Evolutionary conservation across 2,888 invertebrate species (phyloP).

Genomic region (Leptinotarsa rubiginosa): DNA sequence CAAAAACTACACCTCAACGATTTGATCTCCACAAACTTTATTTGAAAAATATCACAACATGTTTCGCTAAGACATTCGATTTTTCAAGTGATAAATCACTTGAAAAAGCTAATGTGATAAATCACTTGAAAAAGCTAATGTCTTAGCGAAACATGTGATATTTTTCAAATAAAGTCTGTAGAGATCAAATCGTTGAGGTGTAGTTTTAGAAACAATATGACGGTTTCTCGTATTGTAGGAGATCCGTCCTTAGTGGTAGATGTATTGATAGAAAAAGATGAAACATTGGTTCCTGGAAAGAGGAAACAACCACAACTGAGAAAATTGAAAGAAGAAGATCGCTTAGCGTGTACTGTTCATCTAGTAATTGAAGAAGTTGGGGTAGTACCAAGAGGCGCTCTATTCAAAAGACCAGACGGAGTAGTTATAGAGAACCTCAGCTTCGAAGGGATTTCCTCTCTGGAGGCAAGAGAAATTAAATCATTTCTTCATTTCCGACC

Average conservation of each 20-base stretch:
- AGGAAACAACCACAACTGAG: slow-evolving; percentile 67
- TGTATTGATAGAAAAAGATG: slow-evolving; percentile 68
- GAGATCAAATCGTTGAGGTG: too few relatives aligned
- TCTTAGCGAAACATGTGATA: too few relatives aligned
- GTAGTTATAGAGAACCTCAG: slow-evolving; percentile 78
- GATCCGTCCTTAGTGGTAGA: slow-evolving; percentile 68
- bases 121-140: too few relatives aligned
- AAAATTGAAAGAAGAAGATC: slow-evolving; percentile 81
- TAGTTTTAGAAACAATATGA: too few relatives aligned
- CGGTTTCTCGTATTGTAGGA: slow-evolving; percentile 49
- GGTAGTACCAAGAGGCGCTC: slow-evolving; percentile 82
- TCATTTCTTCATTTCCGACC: slow-evolving; percentile 83
- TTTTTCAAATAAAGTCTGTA: too few relatives aligned
- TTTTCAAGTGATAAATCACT: too few relatives aligned
- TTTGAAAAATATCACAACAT: too few relatives aligned
- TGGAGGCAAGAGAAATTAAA: slow-evolving; percentile 77
- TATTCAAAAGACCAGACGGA: slow-evolving; percentile 80
- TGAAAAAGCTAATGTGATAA: too few relatives aligned
- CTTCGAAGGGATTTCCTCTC: slow-evolving; percentile 74
- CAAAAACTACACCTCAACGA: too few relatives aligned
- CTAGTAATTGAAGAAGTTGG: slow-evolving; percentile 81
- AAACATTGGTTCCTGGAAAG: slow-evolving; percentile 69
- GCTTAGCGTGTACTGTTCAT: slow-evolving; percentile 78
- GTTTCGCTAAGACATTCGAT: too few relatives aligned
- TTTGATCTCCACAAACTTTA: too few relatives aligned